These are phyloP conservation scores for Hirtodrosophila confusa DNA, from an alignment of 2,888 invertebrate species.

Conservation along the genomic window DNA sequence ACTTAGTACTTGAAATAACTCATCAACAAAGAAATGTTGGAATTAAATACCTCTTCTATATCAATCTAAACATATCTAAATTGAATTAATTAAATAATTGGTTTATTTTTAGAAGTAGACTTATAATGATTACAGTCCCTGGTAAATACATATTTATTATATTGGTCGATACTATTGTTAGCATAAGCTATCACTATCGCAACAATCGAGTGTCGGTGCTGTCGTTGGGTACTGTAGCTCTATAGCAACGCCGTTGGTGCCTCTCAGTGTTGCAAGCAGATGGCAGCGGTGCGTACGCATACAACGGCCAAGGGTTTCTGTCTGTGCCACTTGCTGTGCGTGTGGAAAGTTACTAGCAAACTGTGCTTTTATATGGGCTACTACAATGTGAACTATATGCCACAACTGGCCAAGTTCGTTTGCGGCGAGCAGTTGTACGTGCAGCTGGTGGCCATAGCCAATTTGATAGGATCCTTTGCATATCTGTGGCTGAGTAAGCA, in stretches of 20 bases:
- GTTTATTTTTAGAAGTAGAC: too few relatives aligned
- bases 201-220: too few relatives aligned
- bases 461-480: constrained; percentile 18
- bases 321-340: constrained; percentile 55
- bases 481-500: constrained; percentile 50
- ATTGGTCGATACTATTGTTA: too few relatives aligned
- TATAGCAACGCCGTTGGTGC: background rate
- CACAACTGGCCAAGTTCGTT: constrained; percentile 18
- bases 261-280: constrained; percentile 36
- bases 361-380: constrained; percentile 56
- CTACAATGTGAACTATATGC: constrained; percentile 48
- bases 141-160: too few relatives aligned
- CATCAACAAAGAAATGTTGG: too few relatives aligned
- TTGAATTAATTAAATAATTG: too few relatives aligned
- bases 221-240: too few relatives aligned
- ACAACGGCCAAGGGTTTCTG: constrained; percentile 53
- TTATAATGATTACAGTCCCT: too few relatives aligned
- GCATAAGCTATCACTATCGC: too few relatives aligned
- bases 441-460: constrained; percentile 40
- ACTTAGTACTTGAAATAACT: too few relatives aligned
- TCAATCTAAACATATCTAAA: too few relatives aligned
- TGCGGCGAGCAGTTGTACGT: constrained; percentile 59
- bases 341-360: constrained; percentile 44
- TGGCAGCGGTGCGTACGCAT: constrained; percentile 42
- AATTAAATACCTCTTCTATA: too few relatives aligned